phyloP scores from a whole-genome alignment of 2,797 vertebrate genomes.

The Pelochelys cantorii region DNA sequence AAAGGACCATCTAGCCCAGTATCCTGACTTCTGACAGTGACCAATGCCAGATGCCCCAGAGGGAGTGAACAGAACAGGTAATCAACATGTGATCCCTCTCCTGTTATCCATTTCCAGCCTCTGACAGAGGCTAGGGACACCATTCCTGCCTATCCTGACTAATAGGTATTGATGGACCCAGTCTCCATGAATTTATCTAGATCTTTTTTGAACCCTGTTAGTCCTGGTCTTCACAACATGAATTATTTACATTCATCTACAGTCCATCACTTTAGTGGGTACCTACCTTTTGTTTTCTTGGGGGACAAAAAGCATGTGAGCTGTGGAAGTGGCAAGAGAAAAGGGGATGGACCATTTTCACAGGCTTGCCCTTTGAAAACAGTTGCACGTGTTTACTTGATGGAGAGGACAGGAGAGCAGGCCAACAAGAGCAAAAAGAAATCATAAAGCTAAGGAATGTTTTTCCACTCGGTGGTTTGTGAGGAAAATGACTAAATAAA shows the following conservation, averaged over 20 bases:
- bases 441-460: background rate
- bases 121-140: too few species aligned
- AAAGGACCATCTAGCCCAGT: too few species aligned
- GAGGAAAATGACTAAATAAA: background rate
- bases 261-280: background rate
- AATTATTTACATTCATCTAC: background rate
- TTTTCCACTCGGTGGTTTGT: background rate
- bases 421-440: background rate
- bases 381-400: background rate
- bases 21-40: too few species aligned
- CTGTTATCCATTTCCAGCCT: too few species aligned
- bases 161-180: too few species aligned
- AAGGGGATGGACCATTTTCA: background rate
- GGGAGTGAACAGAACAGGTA: too few species aligned
- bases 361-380: background rate
- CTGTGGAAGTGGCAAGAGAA: background rate
- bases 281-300: background rate
- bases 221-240: background rate
- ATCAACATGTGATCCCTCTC: too few species aligned
- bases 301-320: background rate
- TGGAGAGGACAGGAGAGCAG: background rate
- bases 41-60: too few species aligned
- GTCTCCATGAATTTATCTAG: too few species aligned
- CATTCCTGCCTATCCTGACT: too few species aligned
- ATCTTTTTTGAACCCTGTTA: too few species aligned